Evolutionary conservation across 2,888 invertebrate genomes (phyloP).

Genomic region (Cheilosia vernalis): DNA sequence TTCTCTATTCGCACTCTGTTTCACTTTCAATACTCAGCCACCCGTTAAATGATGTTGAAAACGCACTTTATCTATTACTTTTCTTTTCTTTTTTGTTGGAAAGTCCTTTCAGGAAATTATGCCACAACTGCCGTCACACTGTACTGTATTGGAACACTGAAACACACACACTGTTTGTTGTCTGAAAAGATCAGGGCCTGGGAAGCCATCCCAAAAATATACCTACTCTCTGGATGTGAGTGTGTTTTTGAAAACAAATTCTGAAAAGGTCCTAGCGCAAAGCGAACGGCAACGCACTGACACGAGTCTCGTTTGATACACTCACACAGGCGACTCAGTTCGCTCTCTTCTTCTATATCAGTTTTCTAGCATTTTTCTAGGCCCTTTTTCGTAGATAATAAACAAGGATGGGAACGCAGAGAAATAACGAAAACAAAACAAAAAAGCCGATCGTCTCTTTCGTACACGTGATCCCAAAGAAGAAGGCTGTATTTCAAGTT

Average conservation of each 20-base stretch:
- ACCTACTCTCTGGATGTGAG: slow-evolving; percentile 48
- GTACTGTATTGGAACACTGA: slow-evolving; percentile 69
- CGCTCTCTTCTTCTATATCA: slow-evolving; percentile 30
- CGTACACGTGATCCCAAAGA: slow-evolving; percentile 22
- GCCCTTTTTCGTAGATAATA: slow-evolving; percentile 50
- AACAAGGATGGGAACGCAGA: slow-evolving; percentile 42
- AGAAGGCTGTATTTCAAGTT: slow-evolving; percentile 37
- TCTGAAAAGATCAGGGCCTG: slow-evolving; percentile 49
- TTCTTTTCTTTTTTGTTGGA: slow-evolving; percentile 9
- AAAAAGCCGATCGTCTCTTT: slow-evolving; percentile 45
- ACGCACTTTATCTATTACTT: slow-evolving; percentile 45
- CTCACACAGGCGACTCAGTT: slow-evolving; percentile 10
- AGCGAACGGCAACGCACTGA: neutral
- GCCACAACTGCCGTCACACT: slow-evolving; percentile 41
- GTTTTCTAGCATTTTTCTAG: slow-evolving; percentile 67
- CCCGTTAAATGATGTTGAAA: slow-evolving; percentile 29
- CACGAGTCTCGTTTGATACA: slow-evolving; percentile 54
- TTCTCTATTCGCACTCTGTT: slow-evolving; percentile 24
- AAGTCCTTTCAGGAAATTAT: slow-evolving; percentile 38
- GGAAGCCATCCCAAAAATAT: slow-evolving; percentile 55
- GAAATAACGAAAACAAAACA: slow-evolving; percentile 52
- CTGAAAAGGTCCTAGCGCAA: slow-evolving; percentile 61
- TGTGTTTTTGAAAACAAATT: slow-evolving; percentile 25
- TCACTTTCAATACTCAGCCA: slow-evolving; percentile 9
- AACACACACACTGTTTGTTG: slow-evolving; percentile 61